Conservation (phyloP, 2,113 vertebrate genomes). For the Circaetus cinerascens region DNA sequence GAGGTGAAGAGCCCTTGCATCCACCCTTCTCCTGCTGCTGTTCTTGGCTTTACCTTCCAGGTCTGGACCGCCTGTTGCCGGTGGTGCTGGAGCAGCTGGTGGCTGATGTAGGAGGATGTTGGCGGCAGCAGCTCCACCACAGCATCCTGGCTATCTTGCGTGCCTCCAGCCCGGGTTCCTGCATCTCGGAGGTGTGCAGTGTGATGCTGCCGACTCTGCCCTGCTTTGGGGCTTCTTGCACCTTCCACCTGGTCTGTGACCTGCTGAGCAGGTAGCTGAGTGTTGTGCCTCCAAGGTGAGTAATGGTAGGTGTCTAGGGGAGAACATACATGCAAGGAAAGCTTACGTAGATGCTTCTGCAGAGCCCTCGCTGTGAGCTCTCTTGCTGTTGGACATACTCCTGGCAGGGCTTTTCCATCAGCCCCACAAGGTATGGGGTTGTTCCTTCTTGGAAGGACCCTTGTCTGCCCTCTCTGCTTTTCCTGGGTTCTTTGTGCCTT, state of each 20-base stretch:
- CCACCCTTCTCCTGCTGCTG: neutral
- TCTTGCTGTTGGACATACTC: accelerated
- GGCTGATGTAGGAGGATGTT: neutral
- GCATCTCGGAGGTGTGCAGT: accelerated
- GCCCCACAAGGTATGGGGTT: neutral
- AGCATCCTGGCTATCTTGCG: accelerated
- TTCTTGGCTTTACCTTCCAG: neutral
- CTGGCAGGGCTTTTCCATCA: neutral
- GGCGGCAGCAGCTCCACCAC: neutral
- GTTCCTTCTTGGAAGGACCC: neutral
- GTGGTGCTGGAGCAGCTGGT: neutral
- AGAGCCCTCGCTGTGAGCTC: neutral
- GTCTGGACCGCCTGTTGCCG: neutral
- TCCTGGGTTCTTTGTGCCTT: neutral
- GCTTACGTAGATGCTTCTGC: accelerated
- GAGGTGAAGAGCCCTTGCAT: neutral
- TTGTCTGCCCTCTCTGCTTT: neutral
- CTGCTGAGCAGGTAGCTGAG: neutral
- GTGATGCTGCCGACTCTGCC: neutral
- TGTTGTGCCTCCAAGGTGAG: neutral
- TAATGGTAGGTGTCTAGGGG: neutral
- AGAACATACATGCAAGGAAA: neutral
- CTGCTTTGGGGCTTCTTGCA: neutral
- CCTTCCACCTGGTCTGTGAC: neutral
- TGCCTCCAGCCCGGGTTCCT: neutral